phyloP scores from a whole-genome alignment of 2,797 vertebrate species.

The Rhynchotus rufescens region DNA sequence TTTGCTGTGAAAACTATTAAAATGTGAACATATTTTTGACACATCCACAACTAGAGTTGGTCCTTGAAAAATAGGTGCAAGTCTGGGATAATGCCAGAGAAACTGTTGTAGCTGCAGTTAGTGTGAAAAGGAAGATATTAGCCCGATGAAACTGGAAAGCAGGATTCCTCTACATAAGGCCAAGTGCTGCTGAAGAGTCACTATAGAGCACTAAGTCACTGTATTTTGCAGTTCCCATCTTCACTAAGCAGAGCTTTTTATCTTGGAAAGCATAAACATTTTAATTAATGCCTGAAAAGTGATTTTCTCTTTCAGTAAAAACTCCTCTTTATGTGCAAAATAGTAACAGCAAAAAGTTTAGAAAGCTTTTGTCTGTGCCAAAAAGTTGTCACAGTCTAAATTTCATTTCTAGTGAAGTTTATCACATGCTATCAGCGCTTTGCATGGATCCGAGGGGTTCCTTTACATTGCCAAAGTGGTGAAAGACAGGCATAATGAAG shows the following conservation, averaged over 20 bases:
- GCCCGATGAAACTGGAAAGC: neutral
- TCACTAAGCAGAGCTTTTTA: neutral
- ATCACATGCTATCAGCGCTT: neutral
- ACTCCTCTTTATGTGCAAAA: neutral
- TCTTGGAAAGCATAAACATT: neutral
- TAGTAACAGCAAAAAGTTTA: neutral
- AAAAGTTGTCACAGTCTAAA: neutral
- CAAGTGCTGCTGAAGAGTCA: neutral
- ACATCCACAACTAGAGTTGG: neutral
- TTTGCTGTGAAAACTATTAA: conserved; percentile 30
- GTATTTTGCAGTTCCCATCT: neutral
- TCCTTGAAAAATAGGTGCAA: neutral
- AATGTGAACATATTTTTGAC: neutral
- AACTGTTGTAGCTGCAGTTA: neutral
- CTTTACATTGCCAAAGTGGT: neutral
- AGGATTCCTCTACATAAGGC: neutral
- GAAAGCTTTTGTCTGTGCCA: conserved; percentile 29
- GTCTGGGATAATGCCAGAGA: neutral
- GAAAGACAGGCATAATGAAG: neutral
- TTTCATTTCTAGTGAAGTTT: conserved; percentile 8
- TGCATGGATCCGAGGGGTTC: neutral
- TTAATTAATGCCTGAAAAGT: neutral
- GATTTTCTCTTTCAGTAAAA: neutral
- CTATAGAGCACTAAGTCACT: neutral
- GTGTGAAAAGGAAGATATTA: neutral